Evolutionary conservation across 2,797 vertebrate species (phyloP).

Genomic region (Onychomys torridus): DNA sequence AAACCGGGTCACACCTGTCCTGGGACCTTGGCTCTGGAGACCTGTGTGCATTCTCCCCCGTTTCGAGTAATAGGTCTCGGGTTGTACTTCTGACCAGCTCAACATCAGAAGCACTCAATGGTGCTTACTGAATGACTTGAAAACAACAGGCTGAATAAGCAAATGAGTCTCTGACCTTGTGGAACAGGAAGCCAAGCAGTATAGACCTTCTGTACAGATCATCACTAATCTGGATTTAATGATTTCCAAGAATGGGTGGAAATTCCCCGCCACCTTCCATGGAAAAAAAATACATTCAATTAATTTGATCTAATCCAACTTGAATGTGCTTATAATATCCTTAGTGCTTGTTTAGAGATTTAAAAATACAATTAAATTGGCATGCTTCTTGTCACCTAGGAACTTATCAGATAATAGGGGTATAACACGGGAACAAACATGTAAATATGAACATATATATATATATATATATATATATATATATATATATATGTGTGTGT

Average conservation of each 20-base stretch:
- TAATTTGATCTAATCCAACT: slow-evolving; percentile 65
- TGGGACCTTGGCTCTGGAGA: neutral
- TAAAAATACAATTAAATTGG: slow-evolving; percentile 46
- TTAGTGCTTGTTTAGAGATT: slow-evolving; percentile 9
- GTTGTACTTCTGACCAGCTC: neutral
- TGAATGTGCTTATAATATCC: slow-evolving; percentile 39
- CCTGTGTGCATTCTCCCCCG: neutral
- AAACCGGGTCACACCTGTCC: neutral
- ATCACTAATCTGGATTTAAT: slow-evolving; percentile 77
- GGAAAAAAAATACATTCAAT: slow-evolving; percentile 74
- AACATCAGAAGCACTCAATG: neutral
- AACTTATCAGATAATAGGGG: neutral
- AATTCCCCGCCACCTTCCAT: slow-evolving; percentile 27
- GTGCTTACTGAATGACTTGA: slow-evolving; percentile 52
- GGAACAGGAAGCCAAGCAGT: neutral
- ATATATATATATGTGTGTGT: neutral
- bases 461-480: neutral
- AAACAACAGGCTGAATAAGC: slow-evolving; percentile 25
- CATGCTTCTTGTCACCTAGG: neutral
- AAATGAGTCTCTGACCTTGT: slow-evolving; percentile 27
- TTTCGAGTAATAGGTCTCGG: neutral
- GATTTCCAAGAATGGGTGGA: slow-evolving; percentile 77
- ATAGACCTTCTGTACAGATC: slow-evolving; percentile 44
- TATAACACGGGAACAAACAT: neutral
- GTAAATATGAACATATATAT: neutral